Base-by-base conservation (phyloP, 2,113 vertebrate genomes). In the Sapajus apella region DNA sequence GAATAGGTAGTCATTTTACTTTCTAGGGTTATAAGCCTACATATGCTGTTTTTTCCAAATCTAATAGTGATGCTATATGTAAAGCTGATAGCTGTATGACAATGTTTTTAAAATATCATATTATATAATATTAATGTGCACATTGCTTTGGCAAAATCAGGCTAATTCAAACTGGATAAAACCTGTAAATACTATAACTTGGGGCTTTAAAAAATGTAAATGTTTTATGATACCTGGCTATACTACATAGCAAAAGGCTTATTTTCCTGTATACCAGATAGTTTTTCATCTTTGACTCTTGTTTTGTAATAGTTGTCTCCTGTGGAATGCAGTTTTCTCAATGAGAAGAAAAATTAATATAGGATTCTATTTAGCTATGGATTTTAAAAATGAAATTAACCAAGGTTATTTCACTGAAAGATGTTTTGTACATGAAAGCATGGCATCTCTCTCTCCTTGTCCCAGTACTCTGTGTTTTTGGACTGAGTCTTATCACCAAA, bases 161-260 rank as follows among this genome's bases (percentile, higher is more conserved):
- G 96, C 97, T 98, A 97, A 97, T 96, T 86, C 96, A 97, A 94
- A 97, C 87, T 97, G 92, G 93, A 77, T 97, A 96, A 97, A 96
- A 87, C 92, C 83, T 97, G 87, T 94, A 97, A 90, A 79, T 98
- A 92, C 35, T 76, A 90, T 91, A 96, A 87, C 79, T 89, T 97
- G 94, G 97, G 92, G 45, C 55, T 95, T 77, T 88, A 89, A 97
- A 97, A 98, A 88, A 92, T 70, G 27, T 73, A 47, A 84, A 87
- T 97, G 95, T 97, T 97, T 97, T 95, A 72, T 17, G 13, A 97
- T 96, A 55, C 82, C n/a, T 72, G 55, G 55, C 84, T 82, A 73
- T 27, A 56, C 87, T 56, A 35, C 6, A 2, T 66, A 66, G 75
- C 70, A 87, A 86, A 80, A 85, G 75, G 32, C 70, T 86, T 45